Conservation (phyloP, 2,113 vertebrate genomes). For the Xenus cinereus region DNA sequence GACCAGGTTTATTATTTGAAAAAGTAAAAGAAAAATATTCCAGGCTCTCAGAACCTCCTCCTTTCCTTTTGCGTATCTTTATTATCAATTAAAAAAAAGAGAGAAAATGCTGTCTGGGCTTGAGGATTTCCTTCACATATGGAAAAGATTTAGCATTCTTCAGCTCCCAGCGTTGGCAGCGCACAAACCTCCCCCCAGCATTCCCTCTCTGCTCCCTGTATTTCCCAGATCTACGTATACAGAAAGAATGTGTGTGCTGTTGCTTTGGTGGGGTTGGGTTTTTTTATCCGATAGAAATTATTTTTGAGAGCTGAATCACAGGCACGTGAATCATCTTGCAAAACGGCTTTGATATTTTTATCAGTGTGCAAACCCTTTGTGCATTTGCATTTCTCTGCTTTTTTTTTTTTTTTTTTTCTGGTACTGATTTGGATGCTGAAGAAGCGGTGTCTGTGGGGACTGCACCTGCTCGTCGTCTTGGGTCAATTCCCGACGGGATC, state of each 20-base stretch:
- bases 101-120: constrained; percentile 53
- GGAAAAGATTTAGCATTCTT: constrained; percentile 58
- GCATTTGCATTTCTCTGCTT: neutral
- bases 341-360: neutral
- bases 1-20: neutral
- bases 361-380: neutral
- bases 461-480: constrained; percentile 4
- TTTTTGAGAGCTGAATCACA: neutral
- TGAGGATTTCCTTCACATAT: constrained; percentile 70
- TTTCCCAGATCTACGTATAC: neutral
- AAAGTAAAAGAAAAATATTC: neutral
- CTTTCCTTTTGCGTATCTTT: constrained; percentile 28
- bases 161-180: constrained; percentile 36
- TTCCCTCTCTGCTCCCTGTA: neutral
- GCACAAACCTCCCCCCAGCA: neutral
- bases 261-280: neutral
- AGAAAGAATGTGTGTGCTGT: neutral
- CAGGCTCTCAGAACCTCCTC: neutral
- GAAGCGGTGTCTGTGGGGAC: neutral
- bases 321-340: neutral
- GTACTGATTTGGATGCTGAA: neutral
- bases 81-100: constrained; percentile 52
- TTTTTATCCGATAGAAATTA: neutral
- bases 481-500: neutral
- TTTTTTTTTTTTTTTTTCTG: neutral